Conservation (phyloP, 2,797 vertebrate genomes). For the Sus cebifrons region DNA sequence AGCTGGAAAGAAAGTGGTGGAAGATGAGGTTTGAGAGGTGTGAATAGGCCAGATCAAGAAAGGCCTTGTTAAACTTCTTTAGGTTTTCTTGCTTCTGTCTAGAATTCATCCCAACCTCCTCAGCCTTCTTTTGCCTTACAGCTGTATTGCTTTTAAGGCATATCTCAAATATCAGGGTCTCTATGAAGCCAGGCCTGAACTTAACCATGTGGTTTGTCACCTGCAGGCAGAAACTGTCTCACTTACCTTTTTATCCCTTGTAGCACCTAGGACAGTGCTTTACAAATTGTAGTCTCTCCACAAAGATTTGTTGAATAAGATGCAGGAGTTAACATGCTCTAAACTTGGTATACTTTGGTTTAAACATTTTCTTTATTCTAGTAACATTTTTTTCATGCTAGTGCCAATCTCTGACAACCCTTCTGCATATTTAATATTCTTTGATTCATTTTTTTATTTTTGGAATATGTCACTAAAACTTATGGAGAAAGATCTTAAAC, state of each 20-base stretch:
- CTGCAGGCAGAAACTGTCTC: not conserved
- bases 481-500: conserved; percentile 61
- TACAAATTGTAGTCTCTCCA: conserved; percentile 15
- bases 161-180: conserved; percentile 52
- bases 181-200: not conserved
- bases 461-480: conserved; percentile 24
- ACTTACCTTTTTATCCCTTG: conserved; percentile 30
- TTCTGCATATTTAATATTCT: conserved; percentile 36
- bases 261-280: conserved; percentile 65
- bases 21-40: conserved; percentile 5
- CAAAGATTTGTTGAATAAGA: conserved; percentile 52
- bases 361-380: conserved; percentile 57
- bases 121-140: not conserved
- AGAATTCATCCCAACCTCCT: conserved; percentile 47
- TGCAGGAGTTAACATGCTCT: not conserved
- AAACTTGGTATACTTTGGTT: conserved; percentile 37
- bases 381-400: conserved; percentile 47
- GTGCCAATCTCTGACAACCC: not conserved
- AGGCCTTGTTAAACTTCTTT: not conserved
- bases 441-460: conserved; percentile 69
- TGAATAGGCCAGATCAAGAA: not conserved
- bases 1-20: not conserved
- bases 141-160: conserved; percentile 16
- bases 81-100: not conserved
- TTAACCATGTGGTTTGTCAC: not conserved